These are phyloP conservation scores for Dione juno DNA, from an alignment of 2,888 invertebrate species.

Conservation along the genomic window DNA sequence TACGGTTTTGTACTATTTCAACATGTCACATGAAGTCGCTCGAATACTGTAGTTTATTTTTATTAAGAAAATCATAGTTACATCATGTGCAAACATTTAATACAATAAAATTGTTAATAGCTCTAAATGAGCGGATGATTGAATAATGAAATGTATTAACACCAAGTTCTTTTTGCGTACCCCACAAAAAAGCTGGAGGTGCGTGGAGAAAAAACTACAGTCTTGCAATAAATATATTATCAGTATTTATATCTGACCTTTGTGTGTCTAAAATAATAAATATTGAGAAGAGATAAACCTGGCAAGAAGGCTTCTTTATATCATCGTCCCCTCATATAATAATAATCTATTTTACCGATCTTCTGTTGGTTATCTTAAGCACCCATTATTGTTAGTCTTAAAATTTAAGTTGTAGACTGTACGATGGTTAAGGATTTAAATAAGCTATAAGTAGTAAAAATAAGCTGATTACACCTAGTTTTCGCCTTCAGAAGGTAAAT, in stretches of 20 bases:
- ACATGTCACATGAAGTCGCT: too few relatives aligned
- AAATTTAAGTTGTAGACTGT: background rate
- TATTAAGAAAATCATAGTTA: too few relatives aligned
- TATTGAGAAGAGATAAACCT: background rate
- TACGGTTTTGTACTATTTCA: too few relatives aligned
- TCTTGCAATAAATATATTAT: background rate
- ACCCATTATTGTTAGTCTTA: background rate
- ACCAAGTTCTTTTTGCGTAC: background rate
- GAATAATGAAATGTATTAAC: background rate
- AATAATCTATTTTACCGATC: background rate
- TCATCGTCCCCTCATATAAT: background rate
- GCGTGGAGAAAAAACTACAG: background rate
- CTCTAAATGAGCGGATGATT: too few relatives aligned
- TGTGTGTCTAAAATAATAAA: slow-evolving; percentile 13
- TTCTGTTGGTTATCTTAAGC: background rate
- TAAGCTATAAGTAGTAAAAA: too few relatives aligned
- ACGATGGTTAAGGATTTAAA: background rate
- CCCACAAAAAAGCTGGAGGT: background rate
- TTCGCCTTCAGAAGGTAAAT: too few relatives aligned
- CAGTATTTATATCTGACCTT: slow-evolving; percentile 16
- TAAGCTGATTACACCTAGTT: too few relatives aligned
- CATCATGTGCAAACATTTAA: too few relatives aligned
- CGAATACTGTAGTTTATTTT: too few relatives aligned
- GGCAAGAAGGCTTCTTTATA: background rate
- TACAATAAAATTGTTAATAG: too few relatives aligned